Conservation (phyloP, 1,140 invertebrate genomes). For the Maniola jurtina region DNA sequence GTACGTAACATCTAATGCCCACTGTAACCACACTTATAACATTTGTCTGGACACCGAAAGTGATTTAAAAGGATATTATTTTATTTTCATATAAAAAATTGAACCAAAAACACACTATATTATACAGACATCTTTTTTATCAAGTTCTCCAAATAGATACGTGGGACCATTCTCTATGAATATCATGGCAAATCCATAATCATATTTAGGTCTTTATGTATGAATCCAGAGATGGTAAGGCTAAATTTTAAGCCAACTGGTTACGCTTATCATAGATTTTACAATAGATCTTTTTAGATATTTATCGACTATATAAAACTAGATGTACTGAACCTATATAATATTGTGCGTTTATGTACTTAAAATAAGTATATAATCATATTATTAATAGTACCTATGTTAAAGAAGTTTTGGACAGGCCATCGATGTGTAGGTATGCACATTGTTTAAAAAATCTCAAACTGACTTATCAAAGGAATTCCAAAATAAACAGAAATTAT, state of each 20-base stretch:
- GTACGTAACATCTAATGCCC: too few relatives aligned
- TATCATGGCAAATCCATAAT: conserved; percentile 71
- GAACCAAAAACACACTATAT: background rate
- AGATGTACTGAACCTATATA: conserved; percentile 59
- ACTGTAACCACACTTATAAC: too few relatives aligned
- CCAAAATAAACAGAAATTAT: too few relatives aligned
- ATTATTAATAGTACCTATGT: background rate
- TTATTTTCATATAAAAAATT: too few relatives aligned
- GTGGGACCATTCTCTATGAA: conserved; percentile 71
- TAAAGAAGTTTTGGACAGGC: background rate
- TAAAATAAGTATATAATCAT: conserved; percentile 32
- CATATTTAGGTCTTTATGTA: conserved; percentile 60
- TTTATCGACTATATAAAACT: conserved; percentile 60
- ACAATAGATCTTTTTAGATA: conserved; percentile 73
- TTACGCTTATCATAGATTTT: conserved; percentile 74
- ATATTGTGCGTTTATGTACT: conserved; percentile 67
- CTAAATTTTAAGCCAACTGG: conserved; percentile 64
- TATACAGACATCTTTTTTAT: background rate
- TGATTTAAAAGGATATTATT: too few relatives aligned
- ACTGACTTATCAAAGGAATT: too few relatives aligned
- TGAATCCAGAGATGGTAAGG: conserved; percentile 61
- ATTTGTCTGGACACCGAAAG: too few relatives aligned
- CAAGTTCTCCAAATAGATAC: conserved; percentile 61
- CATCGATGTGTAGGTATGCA: too few relatives aligned
- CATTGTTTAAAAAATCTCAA: too few relatives aligned